Evolutionary conservation across 2,888 invertebrate species (phyloP), one percentile per base, ranked within the genome.

Genomic region (Dilophus febrilis): DNA sequence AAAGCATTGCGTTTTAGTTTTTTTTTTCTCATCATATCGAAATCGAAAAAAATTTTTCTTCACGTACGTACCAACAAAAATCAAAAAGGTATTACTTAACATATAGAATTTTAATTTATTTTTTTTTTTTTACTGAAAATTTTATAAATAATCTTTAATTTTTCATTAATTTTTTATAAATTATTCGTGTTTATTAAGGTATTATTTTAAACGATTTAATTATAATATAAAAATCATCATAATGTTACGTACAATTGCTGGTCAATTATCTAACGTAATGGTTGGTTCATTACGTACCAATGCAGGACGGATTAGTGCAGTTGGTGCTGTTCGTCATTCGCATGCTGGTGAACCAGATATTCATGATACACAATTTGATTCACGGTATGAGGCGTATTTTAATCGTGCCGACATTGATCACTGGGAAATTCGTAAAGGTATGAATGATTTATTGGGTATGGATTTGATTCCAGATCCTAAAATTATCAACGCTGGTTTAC

Each of bases 381-480:
- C 70, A 50, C 74, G 77, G 65, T 90, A 82, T 59, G 82, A 79
- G 56, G 70, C 74, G 33, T 92, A 73, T 64, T 90, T 94, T 68
- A 83, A 77, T 59, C 76, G 85, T 44, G 66, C 72, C 44, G 85
- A 90, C 53, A 86, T 94, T 57, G 92, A 92, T 62, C 82, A 83
- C 39, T 95, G 94, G 95, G 90, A 92, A 66, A 69, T 90, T 51
- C 80, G 94, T 44, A 85, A 88, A 59, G 90, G 77, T 4, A 83
- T 91, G 79, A 87, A 83, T 53, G 87, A 88, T 57, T 64, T 91
- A 47, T 73, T 75, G 52, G 87, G 84, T 49, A 80, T 85, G 76
- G 95, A 97, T 68, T 65, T 86, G 54, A 76, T 97, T 8, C 92
- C 95, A 0, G 92, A 92, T 58, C 92, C 95, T 45, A 77, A 70